Percentiles rank a stretch among this genome's conserved stretches.
phyloP scores from a whole-genome alignment of 1,140 invertebrate species.

The Solen grandis region DNA sequence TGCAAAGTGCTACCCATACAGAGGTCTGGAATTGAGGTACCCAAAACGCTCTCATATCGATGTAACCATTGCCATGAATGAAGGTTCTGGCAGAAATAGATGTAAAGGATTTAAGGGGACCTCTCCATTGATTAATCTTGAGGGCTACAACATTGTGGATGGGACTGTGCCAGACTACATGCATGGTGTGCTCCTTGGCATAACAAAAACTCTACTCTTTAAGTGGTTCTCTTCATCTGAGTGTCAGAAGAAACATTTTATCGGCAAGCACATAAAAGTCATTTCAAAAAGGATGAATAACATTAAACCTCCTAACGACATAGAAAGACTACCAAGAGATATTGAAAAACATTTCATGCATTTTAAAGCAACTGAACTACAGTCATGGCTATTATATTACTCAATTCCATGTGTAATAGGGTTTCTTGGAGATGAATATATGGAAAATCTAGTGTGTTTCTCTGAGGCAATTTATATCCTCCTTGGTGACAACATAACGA shows the following conservation, averaged over 20 bases:
- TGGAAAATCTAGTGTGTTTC: slow-evolving; percentile 37
- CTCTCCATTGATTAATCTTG: slow-evolving; percentile 29
- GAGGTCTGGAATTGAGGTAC: neutral
- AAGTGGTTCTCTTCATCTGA: slow-evolving; percentile 52
- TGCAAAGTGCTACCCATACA: slow-evolving; percentile 38
- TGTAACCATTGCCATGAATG: slow-evolving; percentile 12
- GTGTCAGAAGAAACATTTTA: slow-evolving; percentile 45
- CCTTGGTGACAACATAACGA: slow-evolving; percentile 51
- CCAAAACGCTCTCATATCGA: neutral
- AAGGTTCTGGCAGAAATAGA: slow-evolving; percentile 11
- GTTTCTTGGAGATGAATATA: slow-evolving; percentile 20
- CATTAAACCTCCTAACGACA: slow-evolving; percentile 43
- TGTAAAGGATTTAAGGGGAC: slow-evolving; percentile 46
- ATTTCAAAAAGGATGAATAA: slow-evolving; percentile 32
- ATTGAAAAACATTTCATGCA: slow-evolving; percentile 56
- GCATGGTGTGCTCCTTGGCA: slow-evolving; percentile 52
- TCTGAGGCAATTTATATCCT: slow-evolving; percentile 44
- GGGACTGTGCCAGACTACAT: slow-evolving; percentile 56
- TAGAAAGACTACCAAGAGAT: slow-evolving; percentile 55
- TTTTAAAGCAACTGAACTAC: slow-evolving; percentile 58
- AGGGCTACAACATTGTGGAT: slow-evolving; percentile 46
- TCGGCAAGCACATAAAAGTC: slow-evolving; percentile 48
- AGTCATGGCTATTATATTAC: slow-evolving; percentile 47
- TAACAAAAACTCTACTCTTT: slow-evolving; percentile 32
- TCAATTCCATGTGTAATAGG: slow-evolving; percentile 35